These are phyloP conservation scores for Puntigrus tetrazona DNA, from an alignment of 2,113 vertebrate species.

Conservation along the genomic window DNA sequence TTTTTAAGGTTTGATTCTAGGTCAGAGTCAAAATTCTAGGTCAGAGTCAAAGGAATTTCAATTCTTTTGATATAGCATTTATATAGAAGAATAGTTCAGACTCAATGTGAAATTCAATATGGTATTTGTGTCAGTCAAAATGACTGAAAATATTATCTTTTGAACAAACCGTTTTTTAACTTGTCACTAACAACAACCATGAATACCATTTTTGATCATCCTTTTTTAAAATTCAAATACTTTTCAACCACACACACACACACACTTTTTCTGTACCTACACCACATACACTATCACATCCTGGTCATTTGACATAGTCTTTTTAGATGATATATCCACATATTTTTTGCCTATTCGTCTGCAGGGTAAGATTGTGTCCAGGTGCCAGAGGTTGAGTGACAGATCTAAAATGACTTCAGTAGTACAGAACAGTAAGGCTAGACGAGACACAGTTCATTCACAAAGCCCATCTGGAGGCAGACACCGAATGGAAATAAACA, in stretches of 20 bases:
- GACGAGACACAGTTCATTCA: slow-evolving; percentile 4
- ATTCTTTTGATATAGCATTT: neutral
- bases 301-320: neutral
- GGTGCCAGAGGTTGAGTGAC: neutral
- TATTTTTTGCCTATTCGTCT: neutral
- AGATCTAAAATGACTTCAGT: slow-evolving; percentile 2
- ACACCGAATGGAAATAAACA: slow-evolving; percentile 13
- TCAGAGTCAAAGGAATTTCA: no score
- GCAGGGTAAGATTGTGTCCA: neutral
- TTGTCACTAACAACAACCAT: neutral
- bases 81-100: neutral
- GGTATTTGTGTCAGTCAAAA: neutral
- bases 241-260: neutral
- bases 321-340: neutral
- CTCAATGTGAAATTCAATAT: neutral
- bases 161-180: neutral
- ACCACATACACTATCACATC: neutral
- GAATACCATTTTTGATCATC: neutral
- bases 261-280: neutral
- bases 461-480: neutral
- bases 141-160: neutral
- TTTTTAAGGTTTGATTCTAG: no score
- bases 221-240: neutral
- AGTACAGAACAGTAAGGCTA: neutral
- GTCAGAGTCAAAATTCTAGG: no score